Percentiles rank a stretch among this genome's conserved stretches.
Evolutionary conservation across 2,888 invertebrate species (phyloP).

Genomic region (Blastobasis adustella): DNA sequence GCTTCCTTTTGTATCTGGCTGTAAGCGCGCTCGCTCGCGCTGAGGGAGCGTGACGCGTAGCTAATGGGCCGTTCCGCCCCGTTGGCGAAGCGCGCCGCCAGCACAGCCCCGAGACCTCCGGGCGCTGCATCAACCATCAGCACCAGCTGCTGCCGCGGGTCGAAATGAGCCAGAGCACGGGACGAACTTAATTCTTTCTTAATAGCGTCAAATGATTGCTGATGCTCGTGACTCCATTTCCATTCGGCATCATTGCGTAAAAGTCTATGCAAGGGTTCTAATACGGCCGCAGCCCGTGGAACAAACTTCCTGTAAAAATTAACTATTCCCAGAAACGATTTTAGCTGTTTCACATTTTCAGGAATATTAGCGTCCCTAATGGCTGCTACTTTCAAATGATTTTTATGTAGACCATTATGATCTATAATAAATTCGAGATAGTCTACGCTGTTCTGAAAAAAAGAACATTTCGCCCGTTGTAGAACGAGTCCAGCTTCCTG

Average conservation of each 20-base stretch:
- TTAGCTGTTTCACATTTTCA: background rate
- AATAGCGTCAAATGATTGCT: too few relatives aligned
- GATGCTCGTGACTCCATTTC: too few relatives aligned
- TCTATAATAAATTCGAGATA: background rate
- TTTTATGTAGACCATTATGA: slow-evolving; percentile 1
- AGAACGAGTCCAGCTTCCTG: too few relatives aligned
- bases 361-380: background rate
- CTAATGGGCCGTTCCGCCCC: too few relatives aligned
- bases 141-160: too few relatives aligned
- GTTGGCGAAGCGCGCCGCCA: too few relatives aligned
- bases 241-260: background rate
- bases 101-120: too few relatives aligned
- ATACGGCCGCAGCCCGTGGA: background rate
- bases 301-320: slow-evolving; percentile 4
- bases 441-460: too few relatives aligned
- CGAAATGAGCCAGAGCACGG: background rate
- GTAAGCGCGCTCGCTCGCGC: slow-evolving; percentile 1
- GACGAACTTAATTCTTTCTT: too few relatives aligned
- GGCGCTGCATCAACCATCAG: too few relatives aligned
- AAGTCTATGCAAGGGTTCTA: background rate
- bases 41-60: slow-evolving; percentile 4
- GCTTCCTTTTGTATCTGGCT: slow-evolving; percentile 8
- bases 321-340: background rate
- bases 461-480: too few relatives aligned
- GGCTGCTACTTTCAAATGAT: background rate